A percentile compares a stretch with the other conserved stretches of the same genome.
These are phyloP conservation scores for Lepidochrysops patricia DNA, from an alignment of 2,888 invertebrate genomes.

Conservation along the genomic window DNA sequence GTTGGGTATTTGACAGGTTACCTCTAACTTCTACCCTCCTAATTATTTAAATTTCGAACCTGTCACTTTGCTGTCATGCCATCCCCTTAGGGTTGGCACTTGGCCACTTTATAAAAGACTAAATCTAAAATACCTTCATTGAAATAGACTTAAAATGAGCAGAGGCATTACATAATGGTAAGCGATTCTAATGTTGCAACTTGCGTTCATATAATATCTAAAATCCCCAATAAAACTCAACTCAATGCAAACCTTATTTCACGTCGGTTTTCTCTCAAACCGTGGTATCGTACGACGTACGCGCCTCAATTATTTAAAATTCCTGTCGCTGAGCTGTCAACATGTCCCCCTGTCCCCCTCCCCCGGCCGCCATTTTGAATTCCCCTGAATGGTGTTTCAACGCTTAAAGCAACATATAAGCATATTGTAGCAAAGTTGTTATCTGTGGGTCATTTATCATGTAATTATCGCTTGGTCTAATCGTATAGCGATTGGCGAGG, in stretches of 20 bases:
- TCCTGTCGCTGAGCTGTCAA: neutral
- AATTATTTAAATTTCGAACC: neutral
- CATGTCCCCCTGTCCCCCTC: neutral
- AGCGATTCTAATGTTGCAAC: too few species aligned
- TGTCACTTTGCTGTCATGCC: neutral
- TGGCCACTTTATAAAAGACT: too few species aligned
- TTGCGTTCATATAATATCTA: too few species aligned
- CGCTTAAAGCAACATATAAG: slow-evolving; percentile 29
- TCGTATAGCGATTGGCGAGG: slow-evolving; percentile 16
- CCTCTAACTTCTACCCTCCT: neutral
- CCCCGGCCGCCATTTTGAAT: neutral
- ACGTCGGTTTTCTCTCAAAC: neutral
- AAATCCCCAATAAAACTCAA: too few species aligned
- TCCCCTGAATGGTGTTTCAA: slow-evolving; percentile 21
- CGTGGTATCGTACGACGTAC: neutral
- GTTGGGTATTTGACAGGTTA: neutral
- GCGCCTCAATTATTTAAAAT: neutral
- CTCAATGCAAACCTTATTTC: too few species aligned
- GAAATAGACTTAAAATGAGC: too few species aligned
- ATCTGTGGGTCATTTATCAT: slow-evolving; percentile 58
- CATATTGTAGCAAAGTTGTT: slow-evolving; percentile 39
- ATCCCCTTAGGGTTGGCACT: neutral
- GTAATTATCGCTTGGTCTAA: slow-evolving; percentile 31
- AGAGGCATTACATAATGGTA: too few species aligned
- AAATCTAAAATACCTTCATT: too few species aligned